These are phyloP conservation scores for Hetaerina titia DNA, from an alignment of 2,888 invertebrate species.

Conservation along the genomic window DNA sequence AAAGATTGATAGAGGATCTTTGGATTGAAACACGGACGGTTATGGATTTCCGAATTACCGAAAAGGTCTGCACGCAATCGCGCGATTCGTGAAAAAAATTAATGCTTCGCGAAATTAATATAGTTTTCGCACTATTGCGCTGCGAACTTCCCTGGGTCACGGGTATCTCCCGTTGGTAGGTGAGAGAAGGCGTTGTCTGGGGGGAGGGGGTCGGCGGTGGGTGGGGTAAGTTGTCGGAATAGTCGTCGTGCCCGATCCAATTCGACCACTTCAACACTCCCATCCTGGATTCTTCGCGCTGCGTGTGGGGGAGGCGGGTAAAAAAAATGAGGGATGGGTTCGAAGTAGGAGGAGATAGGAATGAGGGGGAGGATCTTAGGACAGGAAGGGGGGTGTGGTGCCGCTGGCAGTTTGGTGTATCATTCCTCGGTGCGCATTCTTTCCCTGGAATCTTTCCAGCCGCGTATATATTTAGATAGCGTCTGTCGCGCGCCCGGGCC, in stretches of 20 bases:
- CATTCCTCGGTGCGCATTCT: constrained; percentile 4
- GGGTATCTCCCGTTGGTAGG: background rate
- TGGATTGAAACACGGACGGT: too few relatives aligned
- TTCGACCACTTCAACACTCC: background rate
- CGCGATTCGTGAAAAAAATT: too few relatives aligned
- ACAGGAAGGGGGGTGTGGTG: background rate
- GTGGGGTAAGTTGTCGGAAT: background rate
- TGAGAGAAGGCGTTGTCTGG: too few relatives aligned
- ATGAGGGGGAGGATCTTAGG: background rate
- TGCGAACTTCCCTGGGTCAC: background rate
- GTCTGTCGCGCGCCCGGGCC: constrained; percentile 10
- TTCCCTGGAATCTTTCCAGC: constrained; percentile 16
- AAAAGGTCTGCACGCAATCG: too few relatives aligned
- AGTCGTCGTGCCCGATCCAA: background rate
- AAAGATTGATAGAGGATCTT: too few relatives aligned
- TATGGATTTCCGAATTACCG: too few relatives aligned
- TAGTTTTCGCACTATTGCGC: background rate
- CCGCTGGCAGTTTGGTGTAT: background rate
- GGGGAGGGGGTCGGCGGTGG: background rate
- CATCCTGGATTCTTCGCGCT: background rate
- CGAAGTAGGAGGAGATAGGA: background rate
- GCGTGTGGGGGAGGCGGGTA: too few relatives aligned
- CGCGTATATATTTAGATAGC: constrained; percentile 24
- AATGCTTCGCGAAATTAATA: too few relatives aligned
- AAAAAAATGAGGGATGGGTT: background rate